Conservation (phyloP, 2,888 invertebrate species). For the Nomada hirtipes region DNA sequence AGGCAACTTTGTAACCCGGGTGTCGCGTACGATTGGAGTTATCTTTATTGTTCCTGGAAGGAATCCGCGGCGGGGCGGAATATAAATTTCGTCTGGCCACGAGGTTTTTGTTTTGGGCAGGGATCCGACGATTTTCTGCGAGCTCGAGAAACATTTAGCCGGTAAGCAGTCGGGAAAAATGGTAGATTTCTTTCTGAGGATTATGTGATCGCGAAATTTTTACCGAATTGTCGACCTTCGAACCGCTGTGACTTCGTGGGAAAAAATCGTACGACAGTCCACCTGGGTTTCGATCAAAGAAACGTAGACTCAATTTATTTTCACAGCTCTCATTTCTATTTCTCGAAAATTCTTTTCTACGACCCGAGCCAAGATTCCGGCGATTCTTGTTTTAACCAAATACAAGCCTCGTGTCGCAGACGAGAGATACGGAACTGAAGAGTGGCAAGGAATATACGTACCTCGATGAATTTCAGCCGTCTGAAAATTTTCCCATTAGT, state of each 20-base stretch:
- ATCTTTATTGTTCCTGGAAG: conserved; percentile 32
- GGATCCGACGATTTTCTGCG: neutral
- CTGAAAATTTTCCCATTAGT: conserved; percentile 26
- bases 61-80: conserved; percentile 1
- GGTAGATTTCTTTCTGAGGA: neutral
- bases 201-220: neutral
- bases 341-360: no score
- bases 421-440: neutral
- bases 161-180: no score
- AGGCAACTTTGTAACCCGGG: neutral
- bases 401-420: neutral
- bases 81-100: neutral
- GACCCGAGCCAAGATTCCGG: neutral
- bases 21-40: neutral
- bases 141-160: neutral
- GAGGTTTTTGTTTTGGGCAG: neutral
- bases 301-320: no score
- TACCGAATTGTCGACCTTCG: no score
- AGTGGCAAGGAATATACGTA: neutral
- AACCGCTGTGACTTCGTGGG: no score
- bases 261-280: no score
- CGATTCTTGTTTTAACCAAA: conserved; percentile 21
- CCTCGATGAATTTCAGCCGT: neutral
- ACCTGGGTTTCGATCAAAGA: no score
- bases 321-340: no score